These are phyloP conservation scores for Drosophila picticornis DNA, from an alignment of 2,888 invertebrate species.

Conservation along the genomic window DNA sequence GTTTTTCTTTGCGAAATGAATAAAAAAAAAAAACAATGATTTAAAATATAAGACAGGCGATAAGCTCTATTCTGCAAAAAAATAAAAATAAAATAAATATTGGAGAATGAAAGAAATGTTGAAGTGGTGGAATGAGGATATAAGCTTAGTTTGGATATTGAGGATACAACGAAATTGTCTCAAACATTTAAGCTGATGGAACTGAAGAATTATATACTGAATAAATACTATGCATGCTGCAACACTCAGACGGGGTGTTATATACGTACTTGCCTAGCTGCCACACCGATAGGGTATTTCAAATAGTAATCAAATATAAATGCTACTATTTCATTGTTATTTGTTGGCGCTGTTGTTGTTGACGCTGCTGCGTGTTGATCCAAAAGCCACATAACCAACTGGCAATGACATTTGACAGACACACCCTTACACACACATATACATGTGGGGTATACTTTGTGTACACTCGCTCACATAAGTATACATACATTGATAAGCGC, in stretches of 20 bases:
- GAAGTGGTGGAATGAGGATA: neutral
- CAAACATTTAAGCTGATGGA: neutral
- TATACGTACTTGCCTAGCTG: neutral
- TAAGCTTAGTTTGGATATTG: neutral
- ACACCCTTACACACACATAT: constrained; percentile 10
- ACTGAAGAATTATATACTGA: neutral
- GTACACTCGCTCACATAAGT: constrained; percentile 35
- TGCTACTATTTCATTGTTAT: constrained; percentile 72
- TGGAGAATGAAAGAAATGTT: neutral
- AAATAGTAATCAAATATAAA: constrained; percentile 67
- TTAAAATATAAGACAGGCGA: neutral
- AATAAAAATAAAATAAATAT: neutral
- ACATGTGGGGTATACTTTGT: constrained; percentile 5
- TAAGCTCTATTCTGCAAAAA: neutral
- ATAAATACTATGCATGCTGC: no score
- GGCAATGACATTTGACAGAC: constrained; percentile 78
- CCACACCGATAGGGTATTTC: constrained; percentile 43
- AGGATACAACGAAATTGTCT: neutral
- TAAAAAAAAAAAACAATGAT: neutral
- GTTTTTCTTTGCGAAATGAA: neutral
- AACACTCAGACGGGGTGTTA: neutral
- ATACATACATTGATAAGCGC: constrained; percentile 64
- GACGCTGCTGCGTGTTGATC: constrained; percentile 53
- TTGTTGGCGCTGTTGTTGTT: constrained; percentile 58
- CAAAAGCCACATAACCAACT: constrained; percentile 77